Evolutionary conservation across 2,797 vertebrate genomes (phyloP).

Genomic region (Eurystomus glaucurus): DNA sequence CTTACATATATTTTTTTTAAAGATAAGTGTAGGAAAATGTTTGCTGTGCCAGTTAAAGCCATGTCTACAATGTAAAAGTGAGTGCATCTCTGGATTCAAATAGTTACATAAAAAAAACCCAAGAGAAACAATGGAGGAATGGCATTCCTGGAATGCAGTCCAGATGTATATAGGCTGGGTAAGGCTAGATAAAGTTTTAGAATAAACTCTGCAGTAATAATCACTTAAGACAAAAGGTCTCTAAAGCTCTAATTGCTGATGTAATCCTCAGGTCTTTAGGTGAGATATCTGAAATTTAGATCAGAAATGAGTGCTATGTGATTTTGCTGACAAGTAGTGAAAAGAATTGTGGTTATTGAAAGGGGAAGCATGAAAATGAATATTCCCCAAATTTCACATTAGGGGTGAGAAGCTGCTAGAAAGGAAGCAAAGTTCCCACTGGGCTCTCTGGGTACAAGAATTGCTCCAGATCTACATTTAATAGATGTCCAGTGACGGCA

Average conservation of each 20-base stretch:
- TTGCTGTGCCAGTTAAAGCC: slow-evolving; percentile 65
- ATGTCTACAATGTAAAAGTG: slow-evolving; percentile 66
- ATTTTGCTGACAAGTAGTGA: slow-evolving; percentile 42
- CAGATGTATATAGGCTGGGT: slow-evolving; percentile 72
- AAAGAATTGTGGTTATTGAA: slow-evolving; percentile 1
- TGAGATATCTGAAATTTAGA: slow-evolving; percentile 23
- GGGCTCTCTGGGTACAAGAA: neutral
- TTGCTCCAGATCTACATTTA: neutral
- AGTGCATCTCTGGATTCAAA: slow-evolving; percentile 64
- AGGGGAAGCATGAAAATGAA: slow-evolving; percentile 8
- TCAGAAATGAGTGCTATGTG: slow-evolving; percentile 13
- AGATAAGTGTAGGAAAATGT: slow-evolving; percentile 66
- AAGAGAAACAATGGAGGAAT: slow-evolving; percentile 71
- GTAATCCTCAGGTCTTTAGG: slow-evolving; percentile 44
- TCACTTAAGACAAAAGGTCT: slow-evolving; percentile 73
- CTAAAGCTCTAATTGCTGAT: slow-evolving; percentile 70
- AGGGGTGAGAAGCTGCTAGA: slow-evolving; percentile 1
- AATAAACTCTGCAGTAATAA: slow-evolving; percentile 71
- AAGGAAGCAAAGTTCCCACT: neutral
- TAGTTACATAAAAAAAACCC: slow-evolving; percentile 73
- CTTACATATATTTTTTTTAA: slow-evolving; percentile 50
- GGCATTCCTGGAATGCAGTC: slow-evolving; percentile 74
- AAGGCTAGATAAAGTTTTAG: slow-evolving; percentile 72
- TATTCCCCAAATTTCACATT: neutral
- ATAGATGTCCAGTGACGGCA: neutral